Base-by-base conservation (phyloP, 2,113 vertebrate genomes). In the Actenoides hombroni region DNA sequence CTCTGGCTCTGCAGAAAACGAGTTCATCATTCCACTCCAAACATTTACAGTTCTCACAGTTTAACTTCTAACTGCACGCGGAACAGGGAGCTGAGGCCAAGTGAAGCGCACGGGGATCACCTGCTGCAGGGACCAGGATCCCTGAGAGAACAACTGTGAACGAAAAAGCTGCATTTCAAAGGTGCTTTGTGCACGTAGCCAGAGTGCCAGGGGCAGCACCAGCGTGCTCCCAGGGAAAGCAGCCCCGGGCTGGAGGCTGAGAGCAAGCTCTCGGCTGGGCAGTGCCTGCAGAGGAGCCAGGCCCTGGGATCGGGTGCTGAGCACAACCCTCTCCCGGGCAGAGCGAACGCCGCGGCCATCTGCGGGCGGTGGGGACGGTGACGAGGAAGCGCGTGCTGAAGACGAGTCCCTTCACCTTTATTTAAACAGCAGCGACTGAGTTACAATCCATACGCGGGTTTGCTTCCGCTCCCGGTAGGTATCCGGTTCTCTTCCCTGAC, bases 291-390 rank as follows among this genome's bases (percentile, higher is more conserved):
- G 39, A 65, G 83, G 33, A 48, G 11, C 40, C 4, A 33, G 40
- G 48, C 23, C 42, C 13, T 3, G 35, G 42, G 65, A 33, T 20
- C 3, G 1, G 1, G 21, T 28, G 18, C 63, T 5, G 40, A 16
- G 15, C 2, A 11, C 7, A 10, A 16, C 28, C 26, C 23, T 16
- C 31, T 1, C 6, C 16, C 31, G 7, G 56, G 46, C 46, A 46
- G 19, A 46, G 46, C 19, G 46, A 19, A 19, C 46, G 9, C 76
- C 40, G 63, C 46, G 40, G 68, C 57, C 19, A 12, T 10, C 57
- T 9, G 0, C 0, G 23, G 0, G 9, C 77, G 37, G 53, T 51
- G 49, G 24, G 48, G 37, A 42, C 0, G 0, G 40, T 5, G 37
- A 61, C 65, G 44, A 9, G 64, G 64, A 16, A 60, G 31, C 44